A percentile compares a stretch with the other conserved stretches of the same genome.
These are phyloP conservation scores for Synergus japonicus DNA, from an alignment of 2,888 invertebrate species.

Conservation along the genomic window DNA sequence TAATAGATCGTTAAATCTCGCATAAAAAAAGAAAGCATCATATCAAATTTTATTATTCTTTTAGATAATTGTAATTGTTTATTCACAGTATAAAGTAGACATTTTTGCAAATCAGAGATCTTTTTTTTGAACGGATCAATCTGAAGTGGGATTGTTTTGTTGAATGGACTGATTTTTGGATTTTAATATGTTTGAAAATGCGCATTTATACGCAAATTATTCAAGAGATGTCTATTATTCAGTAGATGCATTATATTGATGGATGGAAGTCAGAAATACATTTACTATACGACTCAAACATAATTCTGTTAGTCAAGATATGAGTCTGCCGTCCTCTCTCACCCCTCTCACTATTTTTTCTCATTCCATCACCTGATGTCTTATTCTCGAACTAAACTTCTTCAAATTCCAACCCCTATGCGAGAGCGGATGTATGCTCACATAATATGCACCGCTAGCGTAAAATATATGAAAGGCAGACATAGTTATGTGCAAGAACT, in stretches of 20 bases:
- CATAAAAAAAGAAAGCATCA: too few relatives aligned
- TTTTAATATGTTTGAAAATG: too few relatives aligned
- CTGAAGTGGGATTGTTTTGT: too few relatives aligned
- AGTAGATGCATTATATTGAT: neutral
- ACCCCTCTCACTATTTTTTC: neutral
- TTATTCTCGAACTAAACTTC: conserved; percentile 24
- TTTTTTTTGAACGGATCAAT: too few relatives aligned
- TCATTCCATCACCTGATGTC: neutral
- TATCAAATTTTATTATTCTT: too few relatives aligned
- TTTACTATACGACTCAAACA: neutral
- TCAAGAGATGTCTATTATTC: neutral
- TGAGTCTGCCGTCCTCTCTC: neutral
- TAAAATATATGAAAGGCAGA: conserved; percentile 15
- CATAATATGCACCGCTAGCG: conserved; percentile 6
- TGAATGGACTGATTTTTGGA: too few relatives aligned
- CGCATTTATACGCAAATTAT: neutral
- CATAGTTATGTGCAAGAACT: conserved; percentile 24
- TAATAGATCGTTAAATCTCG: too few relatives aligned
- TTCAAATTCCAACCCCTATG: conserved; percentile 30
- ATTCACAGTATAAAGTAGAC: too few relatives aligned
- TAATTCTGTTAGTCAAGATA: conserved; percentile 12
- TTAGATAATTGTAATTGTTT: too few relatives aligned
- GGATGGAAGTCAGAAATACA: neutral
- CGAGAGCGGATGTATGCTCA: conserved; percentile 20
- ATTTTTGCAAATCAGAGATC: too few relatives aligned